Conservation (phyloP, 2,888 invertebrate species). For the Arctia plantaginis region DNA sequence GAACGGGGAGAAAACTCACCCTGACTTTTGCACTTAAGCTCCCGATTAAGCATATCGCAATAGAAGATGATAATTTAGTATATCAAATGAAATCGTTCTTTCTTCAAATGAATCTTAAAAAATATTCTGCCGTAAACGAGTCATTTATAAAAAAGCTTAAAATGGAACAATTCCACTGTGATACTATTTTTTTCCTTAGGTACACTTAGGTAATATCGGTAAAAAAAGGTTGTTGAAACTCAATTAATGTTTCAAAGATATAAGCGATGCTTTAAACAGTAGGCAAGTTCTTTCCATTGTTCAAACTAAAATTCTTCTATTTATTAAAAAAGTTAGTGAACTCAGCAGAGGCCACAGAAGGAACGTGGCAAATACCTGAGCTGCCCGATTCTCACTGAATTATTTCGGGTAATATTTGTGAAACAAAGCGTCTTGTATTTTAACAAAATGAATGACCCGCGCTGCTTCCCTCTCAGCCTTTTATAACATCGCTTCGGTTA, state of each 20-base stretch:
- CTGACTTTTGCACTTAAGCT: constrained; percentile 72
- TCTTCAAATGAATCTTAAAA: not conserved
- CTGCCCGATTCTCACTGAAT: constrained; percentile 66
- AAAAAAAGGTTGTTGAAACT: constrained; percentile 17
- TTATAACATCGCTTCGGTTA: constrained; percentile 63
- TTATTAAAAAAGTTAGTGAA: constrained; percentile 61
- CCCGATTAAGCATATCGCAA: constrained; percentile 61
- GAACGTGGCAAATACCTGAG: constrained; percentile 53
- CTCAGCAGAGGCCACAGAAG: constrained; percentile 44
- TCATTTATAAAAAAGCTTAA: not conserved
- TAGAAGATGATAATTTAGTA: constrained; percentile 30
- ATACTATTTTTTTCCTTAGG: not conserved
- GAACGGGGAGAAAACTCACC: constrained; percentile 64
- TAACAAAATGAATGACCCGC: constrained; percentile 80
- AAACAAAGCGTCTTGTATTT: constrained; percentile 86
- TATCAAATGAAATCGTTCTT: not conserved
- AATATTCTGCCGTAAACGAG: not conserved
- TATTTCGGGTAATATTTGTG: constrained; percentile 84
- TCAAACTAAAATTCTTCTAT: constrained; percentile 51
- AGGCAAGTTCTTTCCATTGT: constrained; percentile 51
- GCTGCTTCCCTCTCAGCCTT: constrained; percentile 52
- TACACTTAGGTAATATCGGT: not conserved
- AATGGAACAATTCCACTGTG: not conserved
- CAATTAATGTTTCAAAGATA: constrained; percentile 30
- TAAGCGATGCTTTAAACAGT: constrained; percentile 51